A percentile compares a stretch with the other conserved stretches of the same genome.
These are phyloP conservation scores for Heterohyrax brucei DNA, from an alignment of 2,797 vertebrate genomes.

Conservation along the genomic window DNA sequence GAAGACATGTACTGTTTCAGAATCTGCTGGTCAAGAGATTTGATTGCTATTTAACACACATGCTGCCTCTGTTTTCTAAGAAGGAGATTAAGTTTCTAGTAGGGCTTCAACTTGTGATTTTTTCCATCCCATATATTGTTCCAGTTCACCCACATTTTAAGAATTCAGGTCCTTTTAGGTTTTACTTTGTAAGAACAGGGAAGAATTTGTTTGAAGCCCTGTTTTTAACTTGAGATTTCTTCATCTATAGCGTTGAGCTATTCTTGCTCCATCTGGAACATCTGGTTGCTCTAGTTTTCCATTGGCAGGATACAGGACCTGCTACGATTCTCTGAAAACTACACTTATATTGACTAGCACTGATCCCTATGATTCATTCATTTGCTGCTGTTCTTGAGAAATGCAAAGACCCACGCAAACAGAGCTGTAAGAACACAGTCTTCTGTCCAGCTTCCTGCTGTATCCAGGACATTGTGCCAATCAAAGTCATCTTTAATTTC, in stretches of 20 bases:
- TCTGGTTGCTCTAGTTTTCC: not conserved
- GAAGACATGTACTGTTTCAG: no score
- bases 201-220: no score
- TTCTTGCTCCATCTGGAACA: not conserved
- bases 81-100: no score
- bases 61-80: no score
- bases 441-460: not conserved
- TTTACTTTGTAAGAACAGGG: no score
- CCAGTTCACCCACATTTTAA: no score
- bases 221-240: not conserved
- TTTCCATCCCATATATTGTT: no score
- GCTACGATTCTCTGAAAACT: not conserved
- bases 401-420: not conserved
- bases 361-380: not conserved
- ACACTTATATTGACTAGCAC: not conserved
- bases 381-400: not conserved
- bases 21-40: no score
- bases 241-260: not conserved
- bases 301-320: not conserved
- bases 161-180: no score
- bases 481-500: slow-evolving; percentile 33
- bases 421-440: not conserved
- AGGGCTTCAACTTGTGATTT: no score
- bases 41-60: no score
- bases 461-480: not conserved